Evolutionary conservation across 2,797 vertebrate genomes (phyloP).

Genomic region (Sebastes hubbsi): DNA sequence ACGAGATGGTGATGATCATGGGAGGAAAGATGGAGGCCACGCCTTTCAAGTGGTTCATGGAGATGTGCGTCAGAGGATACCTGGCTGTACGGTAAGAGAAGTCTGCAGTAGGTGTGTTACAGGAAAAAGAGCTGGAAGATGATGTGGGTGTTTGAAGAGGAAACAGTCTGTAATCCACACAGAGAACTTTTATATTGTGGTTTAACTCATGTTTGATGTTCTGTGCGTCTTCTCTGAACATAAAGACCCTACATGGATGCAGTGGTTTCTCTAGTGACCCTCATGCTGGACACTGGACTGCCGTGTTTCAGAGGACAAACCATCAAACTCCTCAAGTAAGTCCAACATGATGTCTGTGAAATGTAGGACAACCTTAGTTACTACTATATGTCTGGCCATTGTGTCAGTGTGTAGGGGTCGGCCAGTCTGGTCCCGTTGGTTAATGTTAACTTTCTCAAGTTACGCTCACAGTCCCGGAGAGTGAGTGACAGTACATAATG

Average conservation of each 20-base stretch:
- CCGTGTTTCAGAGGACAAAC: constrained; percentile 98
- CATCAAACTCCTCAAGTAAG: constrained; percentile 97
- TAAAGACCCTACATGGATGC: constrained; percentile 97
- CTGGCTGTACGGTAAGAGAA: constrained; percentile 91
- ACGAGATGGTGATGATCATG: constrained; percentile 99
- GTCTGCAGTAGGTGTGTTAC: no score
- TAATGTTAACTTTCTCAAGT: no score
- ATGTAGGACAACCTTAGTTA: not conserved
- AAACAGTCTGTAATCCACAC: no score
- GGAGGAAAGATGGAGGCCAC: constrained; percentile 99
- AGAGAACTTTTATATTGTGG: not conserved
- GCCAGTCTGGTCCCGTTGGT: no score
- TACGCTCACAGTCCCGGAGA: no score
- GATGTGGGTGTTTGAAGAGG: no score
- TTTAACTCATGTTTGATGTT: not conserved
- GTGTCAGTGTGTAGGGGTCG: no score
- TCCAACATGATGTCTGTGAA: not conserved
- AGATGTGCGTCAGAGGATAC: constrained; percentile 97
- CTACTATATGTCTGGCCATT: no score
- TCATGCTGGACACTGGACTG: constrained; percentile 97
- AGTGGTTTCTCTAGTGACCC: constrained; percentile 93
- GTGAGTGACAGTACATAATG: no score
- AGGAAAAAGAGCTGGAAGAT: no score
- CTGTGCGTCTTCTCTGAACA: not conserved
- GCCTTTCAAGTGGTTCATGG: constrained; percentile 99